Conservation (phyloP, 2,888 invertebrate species). For the Acleris sparsana region DNA sequence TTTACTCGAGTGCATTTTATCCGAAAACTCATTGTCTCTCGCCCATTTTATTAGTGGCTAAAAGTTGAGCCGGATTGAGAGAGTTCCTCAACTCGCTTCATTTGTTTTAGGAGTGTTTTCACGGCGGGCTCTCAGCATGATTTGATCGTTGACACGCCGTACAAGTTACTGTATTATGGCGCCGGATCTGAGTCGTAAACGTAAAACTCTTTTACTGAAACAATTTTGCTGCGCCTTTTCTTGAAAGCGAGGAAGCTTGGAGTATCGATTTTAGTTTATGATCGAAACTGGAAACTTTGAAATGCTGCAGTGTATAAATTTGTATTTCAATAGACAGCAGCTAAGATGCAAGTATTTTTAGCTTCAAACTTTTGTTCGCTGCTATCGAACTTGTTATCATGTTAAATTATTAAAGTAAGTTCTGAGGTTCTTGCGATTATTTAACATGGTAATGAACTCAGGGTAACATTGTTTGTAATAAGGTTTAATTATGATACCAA, state of each 20-base stretch:
- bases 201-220: conserved; percentile 24
- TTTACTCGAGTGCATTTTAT: conserved; percentile 22
- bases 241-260: conserved; percentile 5
- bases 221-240: conserved; percentile 12
- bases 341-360: no score
- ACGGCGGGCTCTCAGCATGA: conserved; percentile 29
- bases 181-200: conserved; percentile 25
- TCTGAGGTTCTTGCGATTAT: no score
- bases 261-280: conserved; percentile 2
- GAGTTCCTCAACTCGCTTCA: conserved; percentile 32
- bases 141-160: conserved; percentile 36
- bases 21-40: conserved; percentile 19
- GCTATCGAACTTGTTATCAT: no score
- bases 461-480: no score
- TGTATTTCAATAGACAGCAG: no score
- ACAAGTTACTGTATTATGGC: conserved; percentile 30
- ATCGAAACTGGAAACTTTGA: not conserved
- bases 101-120: conserved; percentile 34
- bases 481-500: no score
- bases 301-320: no score
- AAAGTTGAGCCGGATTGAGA: conserved; percentile 31
- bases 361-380: no score
- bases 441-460: no score
- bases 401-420: no score
- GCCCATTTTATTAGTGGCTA: conserved; percentile 31